phyloP scores from a whole-genome alignment of 2,113 vertebrate genomes.

The Eolophus roseicapilla region DNA sequence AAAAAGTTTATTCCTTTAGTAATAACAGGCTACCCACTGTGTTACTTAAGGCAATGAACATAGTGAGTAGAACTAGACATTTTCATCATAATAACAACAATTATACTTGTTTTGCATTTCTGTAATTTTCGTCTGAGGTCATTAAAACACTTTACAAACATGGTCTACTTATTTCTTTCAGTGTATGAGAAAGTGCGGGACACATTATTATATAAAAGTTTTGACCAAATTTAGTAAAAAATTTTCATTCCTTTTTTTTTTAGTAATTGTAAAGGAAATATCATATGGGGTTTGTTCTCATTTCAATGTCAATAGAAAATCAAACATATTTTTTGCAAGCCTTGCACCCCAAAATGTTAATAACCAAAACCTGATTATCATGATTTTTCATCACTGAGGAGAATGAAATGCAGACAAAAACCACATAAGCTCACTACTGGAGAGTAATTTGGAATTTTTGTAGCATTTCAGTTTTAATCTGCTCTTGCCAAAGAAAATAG shows the following conservation, averaged over 20 bases:
- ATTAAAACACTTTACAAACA: not conserved
- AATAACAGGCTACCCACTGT: conserved; percentile 69
- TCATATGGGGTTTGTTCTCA: accelerated
- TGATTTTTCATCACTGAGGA: not conserved
- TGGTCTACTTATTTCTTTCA: not conserved
- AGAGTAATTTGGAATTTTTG: not conserved
- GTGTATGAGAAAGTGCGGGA: not conserved
- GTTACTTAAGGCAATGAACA: conserved; percentile 59
- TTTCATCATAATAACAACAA: conserved; percentile 43
- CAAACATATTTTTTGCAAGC: not conserved
- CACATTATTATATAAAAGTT: not conserved
- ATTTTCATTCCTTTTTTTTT: not conserved
- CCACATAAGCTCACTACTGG: not conserved
- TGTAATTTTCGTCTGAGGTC: not conserved
- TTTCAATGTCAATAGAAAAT: not conserved
- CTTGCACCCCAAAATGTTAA: not conserved
- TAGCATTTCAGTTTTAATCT: not conserved
- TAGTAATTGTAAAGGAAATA: not conserved
- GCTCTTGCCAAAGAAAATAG: not conserved
- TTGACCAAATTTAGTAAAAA: not conserved
- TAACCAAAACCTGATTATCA: not conserved
- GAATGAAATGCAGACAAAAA: not conserved
- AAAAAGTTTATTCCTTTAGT: conserved; percentile 75
- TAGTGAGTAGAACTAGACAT: conserved; percentile 3
- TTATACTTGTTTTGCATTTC: conserved; percentile 34